A percentile compares a stretch with the other conserved stretches of the same genome.
These are phyloP conservation scores for Elaeidobius kamerunicus DNA, from an alignment of 2,888 invertebrate species.

Conservation along the genomic window DNA sequence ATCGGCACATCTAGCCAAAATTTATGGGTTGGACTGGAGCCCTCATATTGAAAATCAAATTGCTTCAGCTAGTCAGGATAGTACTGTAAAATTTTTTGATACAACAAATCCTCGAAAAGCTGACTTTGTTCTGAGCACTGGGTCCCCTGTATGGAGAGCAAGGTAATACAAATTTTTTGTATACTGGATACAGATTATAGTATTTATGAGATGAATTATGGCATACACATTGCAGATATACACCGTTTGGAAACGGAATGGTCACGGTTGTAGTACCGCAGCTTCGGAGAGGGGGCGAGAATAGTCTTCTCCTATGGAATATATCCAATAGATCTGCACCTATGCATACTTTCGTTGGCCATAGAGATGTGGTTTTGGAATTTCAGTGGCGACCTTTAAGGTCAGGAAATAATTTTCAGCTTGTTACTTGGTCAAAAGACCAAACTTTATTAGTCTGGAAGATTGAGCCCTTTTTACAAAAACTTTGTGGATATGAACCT, in stretches of 20 bases:
- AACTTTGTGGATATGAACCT: slow-evolving; percentile 72
- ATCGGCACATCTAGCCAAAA: slow-evolving; percentile 86
- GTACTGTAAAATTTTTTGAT: slow-evolving; percentile 93
- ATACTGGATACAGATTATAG: no score
- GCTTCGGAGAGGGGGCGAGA: slow-evolving; percentile 72
- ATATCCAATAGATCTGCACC: slow-evolving; percentile 67
- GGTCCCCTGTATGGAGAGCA: slow-evolving; percentile 90
- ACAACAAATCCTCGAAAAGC: slow-evolving; percentile 80
- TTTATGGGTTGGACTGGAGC: slow-evolving; percentile 94
- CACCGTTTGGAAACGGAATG: slow-evolving; percentile 90
- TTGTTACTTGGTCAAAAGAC: slow-evolving; percentile 95
- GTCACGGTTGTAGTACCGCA: slow-evolving; percentile 92
- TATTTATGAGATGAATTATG: no score
- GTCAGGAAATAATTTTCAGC: slow-evolving; percentile 65
- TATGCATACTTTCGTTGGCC: slow-evolving; percentile 90
- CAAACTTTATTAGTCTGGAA: slow-evolving; percentile 89
- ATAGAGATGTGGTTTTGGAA: slow-evolving; percentile 90
- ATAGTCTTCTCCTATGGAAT: slow-evolving; percentile 77
- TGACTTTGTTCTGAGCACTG: slow-evolving; percentile 80
- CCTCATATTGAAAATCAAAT: slow-evolving; percentile 79
- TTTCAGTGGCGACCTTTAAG: slow-evolving; percentile 87
- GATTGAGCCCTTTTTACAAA: slow-evolving; percentile 80
- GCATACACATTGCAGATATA: slow-evolving; percentile 35
- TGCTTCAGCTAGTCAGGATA: slow-evolving; percentile 92
- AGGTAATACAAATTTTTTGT: no score